Conservation (phyloP, 2,113 vertebrate species). For the Serilophus lunatus region DNA sequence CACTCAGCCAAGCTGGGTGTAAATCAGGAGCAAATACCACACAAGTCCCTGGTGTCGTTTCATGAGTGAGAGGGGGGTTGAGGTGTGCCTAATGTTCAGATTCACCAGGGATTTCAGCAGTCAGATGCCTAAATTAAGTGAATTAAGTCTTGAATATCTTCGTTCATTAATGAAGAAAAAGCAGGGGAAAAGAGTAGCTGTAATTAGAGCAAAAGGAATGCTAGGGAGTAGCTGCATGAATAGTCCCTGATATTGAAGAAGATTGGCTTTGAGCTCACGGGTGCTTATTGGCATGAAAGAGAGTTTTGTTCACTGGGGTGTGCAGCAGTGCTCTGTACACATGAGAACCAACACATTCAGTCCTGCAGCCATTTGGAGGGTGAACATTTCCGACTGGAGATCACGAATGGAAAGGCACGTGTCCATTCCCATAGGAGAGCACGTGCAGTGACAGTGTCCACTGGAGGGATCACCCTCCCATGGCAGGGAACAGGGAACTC, state of each 20-base stretch:
- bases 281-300: not conserved
- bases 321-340: not conserved
- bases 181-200: not conserved
- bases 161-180: not conserved
- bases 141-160: conserved; percentile 13
- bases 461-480: not conserved
- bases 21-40: not conserved
- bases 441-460: fast-evolving
- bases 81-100: not conserved
- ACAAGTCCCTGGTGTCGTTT: not conserved
- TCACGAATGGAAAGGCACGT: not conserved
- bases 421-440: not conserved
- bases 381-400: not conserved
- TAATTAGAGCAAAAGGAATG: conserved; percentile 50
- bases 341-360: not conserved
- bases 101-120: not conserved
- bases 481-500: not conserved
- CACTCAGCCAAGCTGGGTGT: fast-evolving
- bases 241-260: not conserved
- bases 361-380: not conserved
- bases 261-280: not conserved
- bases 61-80: fast-evolving
- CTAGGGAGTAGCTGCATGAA: conserved; percentile 16
- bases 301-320: not conserved
- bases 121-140: not conserved